phyloP scores from a whole-genome alignment of 1,140 invertebrate species.

The Aphidius gifuensis region DNA sequence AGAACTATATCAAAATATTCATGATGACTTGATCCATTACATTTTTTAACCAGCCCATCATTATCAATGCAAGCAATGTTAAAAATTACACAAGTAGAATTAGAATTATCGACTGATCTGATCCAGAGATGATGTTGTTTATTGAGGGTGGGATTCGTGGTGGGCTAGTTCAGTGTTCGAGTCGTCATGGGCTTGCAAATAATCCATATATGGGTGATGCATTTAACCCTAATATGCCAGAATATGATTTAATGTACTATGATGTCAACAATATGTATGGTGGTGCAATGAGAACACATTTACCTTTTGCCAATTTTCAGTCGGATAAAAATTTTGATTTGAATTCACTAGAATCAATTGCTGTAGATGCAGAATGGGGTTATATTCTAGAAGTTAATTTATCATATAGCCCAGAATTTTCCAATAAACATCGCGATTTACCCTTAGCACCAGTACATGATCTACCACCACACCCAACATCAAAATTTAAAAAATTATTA shows the following conservation, averaged over 20 bases:
- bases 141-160: conserved; percentile 47
- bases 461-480: conserved; percentile 14
- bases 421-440: background rate
- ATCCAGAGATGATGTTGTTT: conserved; percentile 49
- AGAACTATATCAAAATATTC: conserved; percentile 31
- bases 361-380: conserved; percentile 23
- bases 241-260: conserved; percentile 49
- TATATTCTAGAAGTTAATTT: conserved; percentile 16
- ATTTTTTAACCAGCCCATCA: background rate
- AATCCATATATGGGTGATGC: conserved; percentile 43
- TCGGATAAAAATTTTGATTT: conserved; percentile 40
- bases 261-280: conserved; percentile 62
- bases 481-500: conserved; percentile 40
- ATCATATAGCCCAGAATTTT: conserved; percentile 29
- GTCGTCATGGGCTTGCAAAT: conserved; percentile 46
- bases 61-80: conserved; percentile 34
- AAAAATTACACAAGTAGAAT: conserved; percentile 41
- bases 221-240: conserved; percentile 21
- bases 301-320: conserved; percentile 50
- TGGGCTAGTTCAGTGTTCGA: conserved; percentile 43
- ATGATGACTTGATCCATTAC: too few relatives aligned
- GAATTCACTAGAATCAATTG: conserved; percentile 16
- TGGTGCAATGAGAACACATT: conserved; percentile 48
- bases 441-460: conserved; percentile 34
- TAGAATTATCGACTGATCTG: conserved; percentile 55